Evolutionary conservation across 1,140 invertebrate species (phyloP), one percentile per base, ranked within the genome.

Genomic region (Drosophila nikananu): DNA sequence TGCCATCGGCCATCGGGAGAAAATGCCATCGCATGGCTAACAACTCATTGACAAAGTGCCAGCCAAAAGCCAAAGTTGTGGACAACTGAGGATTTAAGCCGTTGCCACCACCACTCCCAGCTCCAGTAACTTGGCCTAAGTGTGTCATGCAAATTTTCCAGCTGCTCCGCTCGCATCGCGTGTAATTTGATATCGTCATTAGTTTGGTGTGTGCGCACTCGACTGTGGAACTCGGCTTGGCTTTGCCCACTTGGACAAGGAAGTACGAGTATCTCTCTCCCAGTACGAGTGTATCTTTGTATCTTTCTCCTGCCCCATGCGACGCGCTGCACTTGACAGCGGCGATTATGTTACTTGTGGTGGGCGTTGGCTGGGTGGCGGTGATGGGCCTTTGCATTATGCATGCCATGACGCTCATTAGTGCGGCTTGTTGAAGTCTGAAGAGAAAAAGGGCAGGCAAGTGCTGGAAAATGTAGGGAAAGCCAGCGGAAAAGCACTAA

Each of bases 151-250:
- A 81, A 87, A 89, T 83, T 89, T 66, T 73, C 64, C 58, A 68
- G 61, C 52, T 74, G 48, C 60, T 77, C 48, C 27, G 54, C 54
- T 58, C n/a, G 48, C 61, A 44, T 37, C 23, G 54, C 52, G 49
- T 74, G 80, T 89, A 87, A 87, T 81, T 89, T 87, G 83, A 87
- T 87, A 89, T 87, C 83, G 84, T 89, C 83, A 87, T 87, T 89
- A 87, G 84, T 77, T 89, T 89, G 58, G 72, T 81, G 77, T 80
- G 67, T 80, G 83, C 77, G 83, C 84, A 87, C 84, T 87, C 84
- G 84, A 83, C 77, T 86, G 83, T 86, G 83, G 60, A 64, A 42
- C 46, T 52, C 58, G 63, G 79, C 54, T 57, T 37, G 32, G 49
- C 61, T 41, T 46, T 52, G 51, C 62, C 62, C 76, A 76, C 82